Evolutionary conservation across 2,113 vertebrate species (phyloP), one percentile per base, ranked within the genome.

Genomic region (Phalacrocorax carbo): DNA sequence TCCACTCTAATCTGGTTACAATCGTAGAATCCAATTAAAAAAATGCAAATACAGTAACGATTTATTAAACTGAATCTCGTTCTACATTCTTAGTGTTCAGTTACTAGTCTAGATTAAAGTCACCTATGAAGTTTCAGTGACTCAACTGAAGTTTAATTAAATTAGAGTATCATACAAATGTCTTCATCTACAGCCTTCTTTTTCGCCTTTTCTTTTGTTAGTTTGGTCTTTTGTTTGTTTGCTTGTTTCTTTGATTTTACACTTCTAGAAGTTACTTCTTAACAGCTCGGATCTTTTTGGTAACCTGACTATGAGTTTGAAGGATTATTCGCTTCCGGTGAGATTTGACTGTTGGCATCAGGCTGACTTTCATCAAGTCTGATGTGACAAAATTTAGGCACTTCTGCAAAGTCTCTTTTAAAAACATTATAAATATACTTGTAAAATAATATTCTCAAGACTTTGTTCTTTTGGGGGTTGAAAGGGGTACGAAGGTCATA

Each of bases 311-410:
- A 97, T 69, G 97, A 97, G 97, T 97, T 92, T 94, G 96, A 98
- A 98, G 97, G 97, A 94, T 96, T 96, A 96, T 91, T 97, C 25
- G 40, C 81, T 95, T 97, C 93, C 2, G 90, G 92, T 96, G 91
- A 96, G 95, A 97, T 97, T 94, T 96, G 95, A 97, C 95, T 94
- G 86, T 97, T 97, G 98, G 98, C 98, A 96, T 98, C 97, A 97
- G 98, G 97, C 96, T 98, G 85, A 94, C 94, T 87, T 98, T 95
- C 97, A 97, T 98, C 98, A 98, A 98, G 98, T 98, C 98, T 98
- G 98, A 98, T 98, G 98, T 98, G 98, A 98, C 98, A 98, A 98
- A 98, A 98, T 98, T 98, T 98, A 98, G 98, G 98, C 98, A 98
- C 98, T 98, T 98, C 98, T 98, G 98, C 98, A 98, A 98, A 98